phyloP scores from a whole-genome alignment of 2,113 vertebrate species.

The Trogon melanurus region DNA sequence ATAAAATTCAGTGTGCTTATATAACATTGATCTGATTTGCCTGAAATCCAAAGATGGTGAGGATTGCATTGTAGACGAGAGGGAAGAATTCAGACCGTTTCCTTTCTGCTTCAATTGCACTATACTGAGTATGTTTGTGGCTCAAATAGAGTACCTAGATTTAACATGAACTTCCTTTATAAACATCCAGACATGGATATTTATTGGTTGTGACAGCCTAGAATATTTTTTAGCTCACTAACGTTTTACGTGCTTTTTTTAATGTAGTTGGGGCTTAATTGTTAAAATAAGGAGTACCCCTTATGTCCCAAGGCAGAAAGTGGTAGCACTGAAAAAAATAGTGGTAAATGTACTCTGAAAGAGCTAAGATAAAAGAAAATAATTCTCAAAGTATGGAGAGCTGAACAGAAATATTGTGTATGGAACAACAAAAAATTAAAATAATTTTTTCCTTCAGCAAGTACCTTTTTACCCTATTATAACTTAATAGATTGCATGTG shows the following conservation, averaged over 20 bases:
- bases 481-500: background rate
- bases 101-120: conserved; percentile 4
- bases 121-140: background rate
- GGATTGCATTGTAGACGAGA: background rate
- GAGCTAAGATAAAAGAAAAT: background rate
- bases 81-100: conserved; percentile 1
- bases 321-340: conserved; percentile 8
- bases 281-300: background rate
- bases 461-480: background rate
- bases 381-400: background rate
- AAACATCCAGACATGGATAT: conserved; percentile 21
- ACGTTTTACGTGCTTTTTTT: background rate
- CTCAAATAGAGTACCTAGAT: background rate
- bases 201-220: conserved; percentile 8
- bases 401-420: background rate
- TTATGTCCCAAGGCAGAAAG: background rate
- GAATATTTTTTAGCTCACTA: conserved; percentile 1
- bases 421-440: background rate
- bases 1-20: background rate
- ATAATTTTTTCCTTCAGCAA: background rate
- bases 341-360: background rate
- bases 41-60: background rate
- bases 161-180: conserved; percentile 24
- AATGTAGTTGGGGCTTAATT: background rate
- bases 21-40: background rate